These are phyloP conservation scores for Psix sp. DNA, from an alignment of 1,140 invertebrate genomes.

Conservation along the genomic window DNA sequence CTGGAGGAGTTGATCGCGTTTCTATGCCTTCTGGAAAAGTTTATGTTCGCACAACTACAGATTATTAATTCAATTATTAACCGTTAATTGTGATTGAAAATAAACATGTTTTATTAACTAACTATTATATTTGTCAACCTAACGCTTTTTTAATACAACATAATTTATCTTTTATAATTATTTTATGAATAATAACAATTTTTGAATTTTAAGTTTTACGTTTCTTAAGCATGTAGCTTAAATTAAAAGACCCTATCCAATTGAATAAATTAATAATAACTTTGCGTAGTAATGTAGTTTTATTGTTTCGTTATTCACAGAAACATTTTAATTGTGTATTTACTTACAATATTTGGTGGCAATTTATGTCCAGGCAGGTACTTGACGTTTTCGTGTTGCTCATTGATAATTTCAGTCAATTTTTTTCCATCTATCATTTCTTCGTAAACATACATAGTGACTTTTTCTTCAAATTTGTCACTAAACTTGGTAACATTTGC, in stretches of 20 bases:
- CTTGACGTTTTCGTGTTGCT: constrained; percentile 87
- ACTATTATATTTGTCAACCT: no score
- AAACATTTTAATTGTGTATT: constrained; percentile 2
- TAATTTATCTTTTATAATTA: no score
- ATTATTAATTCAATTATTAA: constrained; percentile 76
- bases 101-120: no score
- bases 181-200: no score
- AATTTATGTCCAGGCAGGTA: constrained; percentile 86
- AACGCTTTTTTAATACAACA: no score
- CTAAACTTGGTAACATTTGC: constrained; percentile 80
- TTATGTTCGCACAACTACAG: constrained; percentile 87
- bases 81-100: neutral
- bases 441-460: constrained; percentile 88
- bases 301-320: no score
- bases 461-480: constrained; percentile 80
- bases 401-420: constrained; percentile 88
- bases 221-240: no score
- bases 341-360: constrained; percentile 79
- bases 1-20: constrained; percentile 82
- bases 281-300: no score
- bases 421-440: constrained; percentile 85
- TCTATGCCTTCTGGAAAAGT: constrained; percentile 87
- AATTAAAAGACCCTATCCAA: no score
- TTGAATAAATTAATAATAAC: no score
- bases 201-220: no score